A percentile compares a stretch with the other conserved stretches of the same genome.
Evolutionary conservation across 2,888 invertebrate genomes (phyloP).

Genomic region (Callinectes sapidus): DNA sequence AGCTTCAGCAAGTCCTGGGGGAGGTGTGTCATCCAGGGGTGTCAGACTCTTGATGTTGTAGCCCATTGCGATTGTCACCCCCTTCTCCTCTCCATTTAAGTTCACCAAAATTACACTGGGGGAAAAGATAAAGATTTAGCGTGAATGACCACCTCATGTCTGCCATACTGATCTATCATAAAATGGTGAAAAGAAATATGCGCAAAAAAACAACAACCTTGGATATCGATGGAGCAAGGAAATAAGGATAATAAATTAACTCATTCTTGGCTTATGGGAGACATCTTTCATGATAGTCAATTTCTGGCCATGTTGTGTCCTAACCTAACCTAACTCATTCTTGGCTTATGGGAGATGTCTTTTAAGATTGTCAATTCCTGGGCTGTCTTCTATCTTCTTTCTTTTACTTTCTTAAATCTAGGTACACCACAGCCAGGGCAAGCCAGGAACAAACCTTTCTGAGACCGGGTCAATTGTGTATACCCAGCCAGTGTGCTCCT

Average conservation of each 20-base stretch:
- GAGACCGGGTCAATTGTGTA: slow-evolving; percentile 69
- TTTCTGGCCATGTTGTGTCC: too few species aligned
- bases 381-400: too few species aligned
- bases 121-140: neutral
- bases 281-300: too few species aligned
- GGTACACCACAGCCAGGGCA: too few species aligned
- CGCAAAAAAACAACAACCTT: neutral
- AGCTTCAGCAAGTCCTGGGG: slow-evolving; percentile 41
- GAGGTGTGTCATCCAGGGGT: slow-evolving; percentile 47
- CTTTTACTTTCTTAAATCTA: too few species aligned
- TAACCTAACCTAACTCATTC: too few species aligned
- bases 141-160: neutral
- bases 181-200: too few species aligned
- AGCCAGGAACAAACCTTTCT: slow-evolving; percentile 50
- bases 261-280: too few species aligned
- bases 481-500: slow-evolving; percentile 63
- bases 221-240: neutral
- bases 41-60: slow-evolving; percentile 60
- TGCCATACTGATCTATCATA: neutral
- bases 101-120: slow-evolving; percentile 59
- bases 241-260: too few species aligned
- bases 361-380: too few species aligned
- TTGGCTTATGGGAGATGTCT: too few species aligned
- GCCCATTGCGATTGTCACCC: slow-evolving; percentile 61
- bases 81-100: slow-evolving; percentile 40